A percentile compares a stretch with the other conserved stretches of the same genome.
phyloP scores from a whole-genome alignment of 2,888 invertebrate species.

The Punctoribates punctum region DNA sequence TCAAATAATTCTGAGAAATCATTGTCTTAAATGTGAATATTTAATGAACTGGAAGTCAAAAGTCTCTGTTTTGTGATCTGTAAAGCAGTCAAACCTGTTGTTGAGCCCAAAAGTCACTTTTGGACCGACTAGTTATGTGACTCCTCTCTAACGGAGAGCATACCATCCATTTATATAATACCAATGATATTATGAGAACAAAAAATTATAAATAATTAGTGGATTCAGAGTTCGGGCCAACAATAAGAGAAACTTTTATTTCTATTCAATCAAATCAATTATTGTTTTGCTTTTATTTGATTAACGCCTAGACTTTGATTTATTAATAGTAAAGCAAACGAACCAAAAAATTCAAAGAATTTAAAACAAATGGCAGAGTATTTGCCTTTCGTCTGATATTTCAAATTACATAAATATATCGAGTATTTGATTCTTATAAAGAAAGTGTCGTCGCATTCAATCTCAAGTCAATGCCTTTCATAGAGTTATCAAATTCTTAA shows the following conservation, averaged over 20 bases:
- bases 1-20: too few species aligned
- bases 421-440: background rate
- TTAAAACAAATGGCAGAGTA: too few species aligned
- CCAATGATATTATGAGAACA: background rate
- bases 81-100: slow-evolving; percentile 34
- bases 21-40: too few species aligned
- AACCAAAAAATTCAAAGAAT: background rate
- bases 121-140: background rate
- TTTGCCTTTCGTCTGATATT: background rate
- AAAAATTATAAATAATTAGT: background rate
- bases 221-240: too few species aligned
- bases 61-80: background rate
- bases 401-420: background rate
- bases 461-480: too few species aligned
- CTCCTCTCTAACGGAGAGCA: background rate
- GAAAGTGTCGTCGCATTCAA: too few species aligned
- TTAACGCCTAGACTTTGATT: background rate
- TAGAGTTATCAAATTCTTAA: too few species aligned
- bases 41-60: too few species aligned
- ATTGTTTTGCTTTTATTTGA: background rate
- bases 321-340: background rate
- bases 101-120: slow-evolving; percentile 4
- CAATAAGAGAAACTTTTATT: background rate
- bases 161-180: background rate
- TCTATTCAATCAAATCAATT: background rate